Percentiles rank a stretch among this genome's conserved stretches.
Evolutionary conservation across 2,797 vertebrate genomes (phyloP).

Genomic region (Neopelma chrysocephalum): DNA sequence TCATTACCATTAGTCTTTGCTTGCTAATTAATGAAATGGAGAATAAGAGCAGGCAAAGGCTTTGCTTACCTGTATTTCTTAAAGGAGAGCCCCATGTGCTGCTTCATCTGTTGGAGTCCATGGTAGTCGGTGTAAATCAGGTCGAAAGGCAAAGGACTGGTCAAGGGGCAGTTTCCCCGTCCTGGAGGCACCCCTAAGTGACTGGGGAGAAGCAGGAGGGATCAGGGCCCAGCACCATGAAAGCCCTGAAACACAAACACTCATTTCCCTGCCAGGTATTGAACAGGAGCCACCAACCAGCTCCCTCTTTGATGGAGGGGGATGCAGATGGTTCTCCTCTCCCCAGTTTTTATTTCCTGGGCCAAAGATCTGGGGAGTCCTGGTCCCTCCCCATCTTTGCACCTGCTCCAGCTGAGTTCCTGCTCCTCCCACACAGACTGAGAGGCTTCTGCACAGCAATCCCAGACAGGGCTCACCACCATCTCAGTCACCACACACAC

Average conservation of each 20-base stretch:
- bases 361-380: neutral
- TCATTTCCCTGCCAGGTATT: neutral
- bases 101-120: slow-evolving; percentile 96
- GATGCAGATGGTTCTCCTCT: neutral
- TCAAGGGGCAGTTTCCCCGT: slow-evolving; percentile 94
- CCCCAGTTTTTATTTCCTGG: neutral
- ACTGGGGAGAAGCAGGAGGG: slow-evolving; percentile 74
- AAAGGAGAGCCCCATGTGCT: slow-evolving; percentile 97
- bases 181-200: slow-evolving; percentile 95
- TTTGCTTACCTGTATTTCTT: slow-evolving; percentile 91
- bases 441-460: neutral
- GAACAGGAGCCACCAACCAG: neutral
- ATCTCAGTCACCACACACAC: neutral
- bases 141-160: slow-evolving; percentile 90
- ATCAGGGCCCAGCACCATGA: slow-evolving; percentile 9
- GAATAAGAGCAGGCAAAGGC: neutral
- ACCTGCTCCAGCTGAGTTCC: neutral
- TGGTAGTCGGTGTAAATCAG: slow-evolving; percentile 99
- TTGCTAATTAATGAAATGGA: neutral
- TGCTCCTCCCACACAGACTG: neutral
- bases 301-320: neutral
- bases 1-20: neutral
- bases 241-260: neutral
- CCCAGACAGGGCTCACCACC: neutral
- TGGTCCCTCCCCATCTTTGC: neutral